phyloP scores from a whole-genome alignment of 2,888 invertebrate species.

The Lithophane ornitopus region DNA sequence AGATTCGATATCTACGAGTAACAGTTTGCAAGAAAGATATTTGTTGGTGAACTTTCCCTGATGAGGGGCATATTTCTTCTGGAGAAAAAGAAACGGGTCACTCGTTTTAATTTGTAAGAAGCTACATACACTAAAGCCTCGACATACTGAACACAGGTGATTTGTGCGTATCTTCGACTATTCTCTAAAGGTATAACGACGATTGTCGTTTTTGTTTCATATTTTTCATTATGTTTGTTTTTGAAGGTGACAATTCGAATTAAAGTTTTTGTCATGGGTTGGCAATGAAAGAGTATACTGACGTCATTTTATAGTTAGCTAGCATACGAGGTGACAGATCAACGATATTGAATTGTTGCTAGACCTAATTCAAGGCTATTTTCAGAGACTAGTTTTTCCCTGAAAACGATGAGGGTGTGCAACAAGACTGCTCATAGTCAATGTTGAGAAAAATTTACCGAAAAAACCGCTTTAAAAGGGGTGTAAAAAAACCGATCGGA shows the following conservation, averaged over 20 bases:
- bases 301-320: slow-evolving; percentile 2
- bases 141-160: background rate
- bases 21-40: slow-evolving; percentile 42
- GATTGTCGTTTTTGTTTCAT: slow-evolving; percentile 38
- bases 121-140: background rate
- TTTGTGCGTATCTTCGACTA: background rate
- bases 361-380: slow-evolving; percentile 7
- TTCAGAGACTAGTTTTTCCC: background rate
- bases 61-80: slow-evolving; percentile 21
- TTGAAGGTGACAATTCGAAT: slow-evolving; percentile 56
- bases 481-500: too few relatives aligned
- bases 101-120: background rate
- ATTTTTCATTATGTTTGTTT: slow-evolving; percentile 29
- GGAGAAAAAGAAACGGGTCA: slow-evolving; percentile 4
- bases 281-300: slow-evolving; percentile 21
- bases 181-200: background rate
- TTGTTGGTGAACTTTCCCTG: slow-evolving; percentile 28
- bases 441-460: too few relatives aligned
- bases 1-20: slow-evolving; percentile 74
- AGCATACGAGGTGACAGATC: slow-evolving; percentile 8
- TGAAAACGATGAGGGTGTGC: background rate
- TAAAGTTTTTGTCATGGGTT: slow-evolving; percentile 38
- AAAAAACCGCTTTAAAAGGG: background rate
- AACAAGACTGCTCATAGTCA: background rate
- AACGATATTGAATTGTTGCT: slow-evolving; percentile 8